These are phyloP conservation scores for Zaprionus ornatus DNA, from an alignment of 1,140 invertebrate genomes.

Conservation along the genomic window DNA sequence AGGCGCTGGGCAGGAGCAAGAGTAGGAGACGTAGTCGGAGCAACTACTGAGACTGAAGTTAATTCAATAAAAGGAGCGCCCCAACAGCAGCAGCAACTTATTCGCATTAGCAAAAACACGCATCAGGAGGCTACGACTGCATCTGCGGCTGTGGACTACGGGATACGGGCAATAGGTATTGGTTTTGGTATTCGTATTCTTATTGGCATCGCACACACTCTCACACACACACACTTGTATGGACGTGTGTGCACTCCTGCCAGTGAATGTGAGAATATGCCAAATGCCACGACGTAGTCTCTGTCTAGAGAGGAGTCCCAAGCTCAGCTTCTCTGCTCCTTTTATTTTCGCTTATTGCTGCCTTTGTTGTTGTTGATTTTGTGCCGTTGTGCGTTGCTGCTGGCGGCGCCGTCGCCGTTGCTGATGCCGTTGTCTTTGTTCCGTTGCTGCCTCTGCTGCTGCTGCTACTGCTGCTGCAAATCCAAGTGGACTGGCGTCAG, in stretches of 20 bases:
- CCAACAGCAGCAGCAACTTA: slow-evolving; percentile 63
- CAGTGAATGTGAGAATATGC: slow-evolving; percentile 79
- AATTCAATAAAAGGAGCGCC: slow-evolving; percentile 68
- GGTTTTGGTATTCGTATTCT: slow-evolving; percentile 13
- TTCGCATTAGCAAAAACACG: slow-evolving; percentile 78
- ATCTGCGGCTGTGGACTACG: not conserved
- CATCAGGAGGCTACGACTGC: slow-evolving; percentile 23
- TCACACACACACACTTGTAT: not conserved
- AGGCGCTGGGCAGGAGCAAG: not conserved
- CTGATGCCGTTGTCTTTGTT: slow-evolving; percentile 20
- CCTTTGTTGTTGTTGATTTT: slow-evolving; percentile 32
- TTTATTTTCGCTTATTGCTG: slow-evolving; percentile 74
- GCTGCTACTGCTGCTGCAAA: slow-evolving; percentile 28
- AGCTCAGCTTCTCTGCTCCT: slow-evolving; percentile 33
- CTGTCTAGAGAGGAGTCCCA: slow-evolving; percentile 24
- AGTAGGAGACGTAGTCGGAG: not conserved
- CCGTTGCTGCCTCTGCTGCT: slow-evolving; percentile 30
- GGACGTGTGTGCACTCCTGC: slow-evolving; percentile 41
- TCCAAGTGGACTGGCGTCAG: slow-evolving; percentile 58
- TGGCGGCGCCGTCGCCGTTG: slow-evolving; percentile 22
- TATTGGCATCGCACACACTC: slow-evolving; percentile 9
- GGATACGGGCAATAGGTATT: slow-evolving; percentile 21
- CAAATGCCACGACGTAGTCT: slow-evolving; percentile 62
- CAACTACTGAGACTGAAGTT: slow-evolving; percentile 64
- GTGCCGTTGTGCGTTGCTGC: slow-evolving; percentile 19